Conservation (phyloP, 1,140 invertebrate genomes). For the Neotoxoptera formosana region DNA sequence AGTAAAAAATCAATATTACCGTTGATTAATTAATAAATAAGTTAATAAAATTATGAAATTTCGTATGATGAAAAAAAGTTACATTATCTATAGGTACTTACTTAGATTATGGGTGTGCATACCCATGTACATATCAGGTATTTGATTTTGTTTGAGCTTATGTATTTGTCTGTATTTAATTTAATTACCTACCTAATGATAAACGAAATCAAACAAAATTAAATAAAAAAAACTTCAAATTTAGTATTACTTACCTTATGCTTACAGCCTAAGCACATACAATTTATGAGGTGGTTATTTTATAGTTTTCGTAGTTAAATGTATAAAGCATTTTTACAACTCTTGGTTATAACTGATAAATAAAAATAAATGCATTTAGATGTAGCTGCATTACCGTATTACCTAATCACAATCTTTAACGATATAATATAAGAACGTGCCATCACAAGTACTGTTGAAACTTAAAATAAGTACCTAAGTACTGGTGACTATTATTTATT, state of each 20-base stretch:
- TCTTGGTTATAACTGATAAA: not conserved
- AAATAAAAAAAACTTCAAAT: not conserved
- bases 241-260: not conserved
- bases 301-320: not conserved
- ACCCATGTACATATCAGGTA: not conserved
- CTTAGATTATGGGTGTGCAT: not conserved
- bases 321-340: not conserved
- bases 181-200: not conserved
- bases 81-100: not conserved
- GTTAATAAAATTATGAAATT: not conserved
- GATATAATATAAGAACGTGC: not conserved
- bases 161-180: not conserved
- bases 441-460: not conserved
- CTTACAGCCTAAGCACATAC: no score
- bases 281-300: not conserved
- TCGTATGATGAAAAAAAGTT: not conserved
- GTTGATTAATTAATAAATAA: not conserved
- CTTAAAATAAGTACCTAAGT: not conserved
- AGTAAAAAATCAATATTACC: not conserved
- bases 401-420: not conserved
- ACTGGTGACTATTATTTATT: not conserved
- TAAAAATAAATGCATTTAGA: not conserved
- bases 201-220: not conserved
- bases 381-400: not conserved
- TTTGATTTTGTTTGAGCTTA: not conserved